These are phyloP conservation scores for Myanophis thanlyinensis DNA, from an alignment of 2,113 vertebrate species.

Conservation along the genomic window DNA sequence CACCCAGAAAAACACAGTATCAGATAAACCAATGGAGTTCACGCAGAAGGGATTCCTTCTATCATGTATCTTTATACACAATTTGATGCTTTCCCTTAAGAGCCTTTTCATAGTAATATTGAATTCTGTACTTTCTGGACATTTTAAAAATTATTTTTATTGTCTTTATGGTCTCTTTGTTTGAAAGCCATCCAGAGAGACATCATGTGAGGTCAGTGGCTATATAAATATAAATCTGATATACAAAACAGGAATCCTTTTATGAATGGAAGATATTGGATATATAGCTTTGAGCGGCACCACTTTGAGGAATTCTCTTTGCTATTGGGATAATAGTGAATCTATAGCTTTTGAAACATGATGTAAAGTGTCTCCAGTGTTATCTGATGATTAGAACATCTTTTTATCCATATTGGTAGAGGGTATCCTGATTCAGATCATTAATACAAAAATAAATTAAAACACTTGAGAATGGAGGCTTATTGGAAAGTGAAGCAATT, in stretches of 20 bases:
- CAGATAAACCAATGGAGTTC: too few species aligned
- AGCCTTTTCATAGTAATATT: too few species aligned
- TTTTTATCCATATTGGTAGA: conserved; percentile 51
- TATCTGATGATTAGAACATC: conserved; percentile 26
- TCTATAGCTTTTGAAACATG: neutral
- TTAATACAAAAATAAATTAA: conserved; percentile 64
- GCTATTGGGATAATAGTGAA: neutral
- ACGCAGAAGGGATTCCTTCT: too few species aligned
- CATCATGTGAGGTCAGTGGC: too few species aligned
- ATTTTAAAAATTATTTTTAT: too few species aligned
- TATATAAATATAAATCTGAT: too few species aligned
- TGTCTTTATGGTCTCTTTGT: too few species aligned
- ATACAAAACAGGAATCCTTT: neutral
- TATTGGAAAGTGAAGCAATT: conserved; percentile 66
- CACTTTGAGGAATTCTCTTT: neutral
- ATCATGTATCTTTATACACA: too few species aligned
- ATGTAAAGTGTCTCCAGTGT: neutral
- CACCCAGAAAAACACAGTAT: too few species aligned
- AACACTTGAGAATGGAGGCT: conserved; percentile 59
- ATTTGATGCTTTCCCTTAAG: too few species aligned
- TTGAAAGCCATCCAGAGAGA: too few species aligned
- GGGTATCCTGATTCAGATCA: conserved; percentile 54
- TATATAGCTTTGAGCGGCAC: neutral
- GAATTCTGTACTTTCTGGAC: too few species aligned
- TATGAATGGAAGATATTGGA: neutral